A percentile compares a stretch with the other conserved stretches of the same genome.
Conservation (phyloP, 2,888 invertebrate genomes). For the Conops quadrifasciatus region DNA sequence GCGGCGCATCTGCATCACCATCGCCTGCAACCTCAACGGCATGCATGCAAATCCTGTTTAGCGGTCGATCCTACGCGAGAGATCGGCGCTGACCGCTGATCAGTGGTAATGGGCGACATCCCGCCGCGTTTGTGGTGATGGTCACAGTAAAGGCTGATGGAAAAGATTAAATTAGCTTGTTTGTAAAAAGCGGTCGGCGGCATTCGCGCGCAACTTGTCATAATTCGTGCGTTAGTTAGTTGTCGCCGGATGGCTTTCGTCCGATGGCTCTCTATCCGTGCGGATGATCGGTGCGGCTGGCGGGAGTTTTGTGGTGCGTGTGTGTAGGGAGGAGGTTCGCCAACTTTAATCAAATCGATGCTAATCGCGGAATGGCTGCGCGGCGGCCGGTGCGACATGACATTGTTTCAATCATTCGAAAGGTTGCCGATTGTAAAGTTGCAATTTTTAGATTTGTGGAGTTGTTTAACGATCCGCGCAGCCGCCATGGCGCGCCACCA, state of each 20-base stretch:
- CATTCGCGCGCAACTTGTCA: background rate
- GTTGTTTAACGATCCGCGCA: background rate
- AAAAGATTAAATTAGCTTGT: slow-evolving; percentile 53
- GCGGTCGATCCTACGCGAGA: slow-evolving; percentile 3
- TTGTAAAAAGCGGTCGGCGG: slow-evolving; percentile 48
- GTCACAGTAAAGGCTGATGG: slow-evolving; percentile 21
- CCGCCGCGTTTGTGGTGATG: slow-evolving; percentile 28
- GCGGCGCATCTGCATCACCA: background rate
- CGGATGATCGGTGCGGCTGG: slow-evolving; percentile 15
- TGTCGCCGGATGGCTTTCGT: background rate
- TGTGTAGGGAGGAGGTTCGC: background rate
- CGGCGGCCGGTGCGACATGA: background rate
- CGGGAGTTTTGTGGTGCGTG: background rate
- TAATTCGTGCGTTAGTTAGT: slow-evolving; percentile 9
- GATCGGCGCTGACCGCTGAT: slow-evolving; percentile 5
- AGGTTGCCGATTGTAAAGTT: background rate
- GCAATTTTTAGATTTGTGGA: background rate
- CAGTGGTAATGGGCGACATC: slow-evolving; percentile 12
- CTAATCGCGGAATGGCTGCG: background rate
- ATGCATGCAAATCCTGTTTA: slow-evolving; percentile 20
- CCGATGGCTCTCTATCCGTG: slow-evolving; percentile 15
- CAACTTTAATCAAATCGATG: slow-evolving; percentile 21
- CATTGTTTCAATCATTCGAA: background rate
- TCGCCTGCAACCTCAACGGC: background rate
- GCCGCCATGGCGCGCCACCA: too few species aligned